Base-by-base conservation (phyloP, 2,113 vertebrate species). In the Cyprinodon variegatus region DNA sequence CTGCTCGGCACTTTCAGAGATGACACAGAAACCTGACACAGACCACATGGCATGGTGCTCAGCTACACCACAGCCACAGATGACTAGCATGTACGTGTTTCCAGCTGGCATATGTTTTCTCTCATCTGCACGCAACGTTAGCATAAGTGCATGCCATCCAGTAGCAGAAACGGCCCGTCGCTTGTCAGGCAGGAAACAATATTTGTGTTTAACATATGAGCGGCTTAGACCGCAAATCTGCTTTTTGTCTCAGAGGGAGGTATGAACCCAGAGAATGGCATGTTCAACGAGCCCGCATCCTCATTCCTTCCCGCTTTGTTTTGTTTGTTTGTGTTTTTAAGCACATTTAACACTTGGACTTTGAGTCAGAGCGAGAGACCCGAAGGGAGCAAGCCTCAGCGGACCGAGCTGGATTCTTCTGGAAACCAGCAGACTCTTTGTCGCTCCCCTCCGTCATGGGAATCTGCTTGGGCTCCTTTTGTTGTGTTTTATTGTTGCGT, bases 381-480 rank as follows among this genome's bases (percentile, higher is more conserved):
- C 29, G 37, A 22, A 70, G 48, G 39, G 41, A 68, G 68, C 76
- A 74, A 68, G 83, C 81, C 59, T 78, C n/a, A 22, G 53, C 43
- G 77, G 76, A 81, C 48, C 68, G 64, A 78, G 57, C 11, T 53
- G 77, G 70, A 89, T 90, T 89, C 82, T 71, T 88, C 68, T 38
- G 37, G 29, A 85, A 92, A 92, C 89, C 89, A 81, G 90, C 67
- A 91, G 90, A 89, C 90, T 92, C 43, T n/a, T 72, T 77, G 88
- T 78, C 76, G 78, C 88, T 90, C 64, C 74, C 11, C 15, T 74
- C 70, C 59, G 68, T 74, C 82, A 76, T 81, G 81, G 70, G 86
- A 90, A 87, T 86, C 45, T 46, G 70, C 66, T 67, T 50, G 64
- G 64, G 61, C 59, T 77, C 46, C 46, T 66, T 84, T 60, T 88